Evolutionary conservation across 2,113 vertebrate genomes (phyloP).

Genomic region (Tachycineta bicolor): DNA sequence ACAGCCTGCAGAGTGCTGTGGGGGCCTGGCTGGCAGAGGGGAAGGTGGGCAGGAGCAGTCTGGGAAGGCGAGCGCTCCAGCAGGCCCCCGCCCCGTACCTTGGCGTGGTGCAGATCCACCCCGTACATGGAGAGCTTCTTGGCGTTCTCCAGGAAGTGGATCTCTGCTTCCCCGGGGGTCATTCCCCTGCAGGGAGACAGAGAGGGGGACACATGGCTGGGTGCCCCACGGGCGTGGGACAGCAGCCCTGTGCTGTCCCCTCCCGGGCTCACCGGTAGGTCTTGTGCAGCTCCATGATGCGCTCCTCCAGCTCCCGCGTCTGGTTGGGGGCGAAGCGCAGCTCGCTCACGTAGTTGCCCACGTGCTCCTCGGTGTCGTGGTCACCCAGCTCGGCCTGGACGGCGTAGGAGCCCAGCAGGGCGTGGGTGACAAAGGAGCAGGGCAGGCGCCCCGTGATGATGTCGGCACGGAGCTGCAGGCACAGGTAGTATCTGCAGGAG

Average conservation of each 20-base stretch:
- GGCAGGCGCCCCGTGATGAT: slow-evolving; percentile 96
- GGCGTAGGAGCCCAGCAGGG: slow-evolving; percentile 93
- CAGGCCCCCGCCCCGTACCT: slow-evolving; percentile 76
- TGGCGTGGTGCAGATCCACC: slow-evolving; percentile 96
- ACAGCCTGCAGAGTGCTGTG: rapidly evolving
- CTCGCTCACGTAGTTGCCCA: slow-evolving; percentile 89
- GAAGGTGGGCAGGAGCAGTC: background rate
- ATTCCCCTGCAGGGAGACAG: slow-evolving; percentile 82
- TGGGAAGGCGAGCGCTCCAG: background rate
- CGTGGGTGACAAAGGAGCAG: slow-evolving; percentile 97
- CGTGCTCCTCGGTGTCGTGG: slow-evolving; percentile 89
- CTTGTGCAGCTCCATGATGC: slow-evolving; percentile 96
- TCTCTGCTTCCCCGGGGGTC: slow-evolving; percentile 96
- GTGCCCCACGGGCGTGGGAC: rapidly evolving
- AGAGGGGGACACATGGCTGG: background rate
- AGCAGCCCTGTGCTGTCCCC: background rate
- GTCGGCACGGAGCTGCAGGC: slow-evolving; percentile 96
- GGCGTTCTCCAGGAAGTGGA: slow-evolving; percentile 97
- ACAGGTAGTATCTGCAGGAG: slow-evolving; percentile 93
- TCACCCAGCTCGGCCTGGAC: slow-evolving; percentile 96
- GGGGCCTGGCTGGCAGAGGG: background rate
- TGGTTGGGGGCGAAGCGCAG: slow-evolving; percentile 96
- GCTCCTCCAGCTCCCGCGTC: slow-evolving; percentile 94
- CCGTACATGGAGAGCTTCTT: slow-evolving; percentile 99
- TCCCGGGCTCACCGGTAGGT: slow-evolving; percentile 85